Evolutionary conservation across 53 echinoderm and acorn worm genomes (phyloP).

Genomic region (Zoroaster sp.): DNA sequence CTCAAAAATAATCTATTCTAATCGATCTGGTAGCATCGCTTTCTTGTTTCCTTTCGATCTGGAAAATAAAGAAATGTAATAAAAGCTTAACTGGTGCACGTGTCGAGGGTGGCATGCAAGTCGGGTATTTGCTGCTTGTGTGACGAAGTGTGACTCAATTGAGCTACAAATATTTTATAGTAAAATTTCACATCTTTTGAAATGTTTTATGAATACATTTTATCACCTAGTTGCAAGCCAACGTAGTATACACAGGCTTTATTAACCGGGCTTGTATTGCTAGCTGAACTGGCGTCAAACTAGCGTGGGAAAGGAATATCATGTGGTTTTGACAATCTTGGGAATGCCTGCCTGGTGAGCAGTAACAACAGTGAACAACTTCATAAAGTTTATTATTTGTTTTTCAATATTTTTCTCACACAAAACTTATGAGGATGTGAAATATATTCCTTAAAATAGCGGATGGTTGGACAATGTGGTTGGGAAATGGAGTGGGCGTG

Average conservation of each 20-base stretch:
- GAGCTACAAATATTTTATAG: not conserved
- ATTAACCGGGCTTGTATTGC: not conserved
- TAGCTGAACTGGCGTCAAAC: constrained; percentile 10
- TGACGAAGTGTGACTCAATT: not conserved
- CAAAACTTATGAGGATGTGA: not conserved
- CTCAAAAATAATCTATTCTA: not conserved
- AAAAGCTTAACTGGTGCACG: no score
- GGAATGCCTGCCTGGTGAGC: constrained; percentile 28
- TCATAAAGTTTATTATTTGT: not conserved
- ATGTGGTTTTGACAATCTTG: constrained; percentile 5
- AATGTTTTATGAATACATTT: not conserved
- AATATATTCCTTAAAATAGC: not conserved
- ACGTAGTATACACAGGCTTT: not conserved
- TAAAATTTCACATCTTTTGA: not conserved
- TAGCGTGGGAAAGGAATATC: constrained; percentile 34
- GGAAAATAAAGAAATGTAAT: no score
- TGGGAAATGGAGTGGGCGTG: not conserved
- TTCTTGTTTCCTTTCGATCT: no score
- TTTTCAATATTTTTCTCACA: not conserved
- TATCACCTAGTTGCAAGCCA: not conserved
- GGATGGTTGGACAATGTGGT: not conserved
- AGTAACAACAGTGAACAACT: constrained; percentile 1
- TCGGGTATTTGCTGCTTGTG: not conserved
- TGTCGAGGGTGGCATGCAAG: not conserved
- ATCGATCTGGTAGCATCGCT: no score